Base-by-base conservation (phyloP, 2,888 invertebrate genomes). In the Lasioglossum vierecki region DNA sequence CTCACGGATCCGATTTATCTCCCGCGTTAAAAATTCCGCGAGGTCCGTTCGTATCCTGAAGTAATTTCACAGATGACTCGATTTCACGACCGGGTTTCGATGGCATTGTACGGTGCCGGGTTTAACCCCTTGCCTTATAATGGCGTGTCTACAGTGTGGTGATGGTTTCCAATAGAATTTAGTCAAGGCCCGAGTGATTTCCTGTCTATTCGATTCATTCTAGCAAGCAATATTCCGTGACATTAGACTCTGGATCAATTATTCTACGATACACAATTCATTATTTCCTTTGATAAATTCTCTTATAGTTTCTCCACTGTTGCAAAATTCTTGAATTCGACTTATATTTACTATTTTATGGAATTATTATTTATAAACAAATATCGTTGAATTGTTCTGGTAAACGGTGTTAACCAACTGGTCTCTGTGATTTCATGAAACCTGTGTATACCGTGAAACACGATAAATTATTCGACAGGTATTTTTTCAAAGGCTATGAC, bases 31-130 rank as follows among this genome's bases (percentile, higher is more conserved):
- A 77, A 84, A 78, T 78, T 84, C 78, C 60, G 49, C 66, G 71
- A 68, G n/a, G 74, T 70, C 60, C 60, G 57, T 41, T 70, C 82
- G 57, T 41, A 68, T 39, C 39, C 44, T 44, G 35, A 60, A 66
- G 84, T 79, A 88, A 85, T 88, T 80, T 88, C 76, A 71, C 81
- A 84, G 82, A 68, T 79, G 81, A 76, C 70, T 72, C 78, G 80
- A 85, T 78, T 82, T 74, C 57, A 53, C 75, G 53, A 46, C 81
- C 73, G 41, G 71, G 63, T 88, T 80, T 88, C 81, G 84, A 88
- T 76, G 66, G 39, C 76, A 77, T 46, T 77, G 11, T n/a, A 41
- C 68, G 22, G 39, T 22, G 39, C n/a, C 6, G 18, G 35, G 66
- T 68, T 66, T 68, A 30, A 68, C 66, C 63, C 63, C 30, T 30